phyloP scores from a whole-genome alignment of 2,113 vertebrate species.

The Nothoprocta perdicaria region DNA sequence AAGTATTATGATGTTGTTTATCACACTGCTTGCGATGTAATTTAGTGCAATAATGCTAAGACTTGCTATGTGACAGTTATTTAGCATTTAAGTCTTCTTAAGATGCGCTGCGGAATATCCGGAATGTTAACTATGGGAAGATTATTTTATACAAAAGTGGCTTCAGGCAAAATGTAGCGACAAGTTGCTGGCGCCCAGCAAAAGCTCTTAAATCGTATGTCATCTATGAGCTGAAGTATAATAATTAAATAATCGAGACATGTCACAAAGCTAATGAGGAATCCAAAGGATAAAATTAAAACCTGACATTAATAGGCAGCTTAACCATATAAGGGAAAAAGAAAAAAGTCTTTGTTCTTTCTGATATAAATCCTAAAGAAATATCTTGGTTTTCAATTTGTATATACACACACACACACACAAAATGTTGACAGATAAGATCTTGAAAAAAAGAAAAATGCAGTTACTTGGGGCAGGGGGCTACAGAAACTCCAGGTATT shows the following conservation, averaged over 20 bases:
- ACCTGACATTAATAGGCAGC: conserved; percentile 50
- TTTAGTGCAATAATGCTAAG: conserved; percentile 61
- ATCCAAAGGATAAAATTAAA: conserved; percentile 61
- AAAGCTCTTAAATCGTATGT: conserved; percentile 62
- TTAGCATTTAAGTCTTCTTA: conserved; percentile 68
- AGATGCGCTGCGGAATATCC: conserved; percentile 51
- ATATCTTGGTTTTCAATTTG: background rate
- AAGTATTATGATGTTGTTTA: conserved; percentile 72
- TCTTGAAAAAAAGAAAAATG: background rate
- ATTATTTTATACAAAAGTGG: conserved; percentile 69
- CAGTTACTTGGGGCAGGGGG: background rate
- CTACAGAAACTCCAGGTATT: background rate
- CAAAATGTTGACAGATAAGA: conserved; percentile 4
- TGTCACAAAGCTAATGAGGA: conserved; percentile 61
- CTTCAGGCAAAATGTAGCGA: conserved; percentile 58
- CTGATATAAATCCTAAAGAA: background rate
- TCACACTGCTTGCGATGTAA: conserved; percentile 60
- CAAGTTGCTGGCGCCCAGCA: conserved; percentile 49
- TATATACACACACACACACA: background rate
- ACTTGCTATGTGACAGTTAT: conserved; percentile 69
- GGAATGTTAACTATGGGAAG: conserved; percentile 64
- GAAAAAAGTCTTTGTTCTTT: conserved; percentile 10
- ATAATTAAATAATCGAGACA: conserved; percentile 67
- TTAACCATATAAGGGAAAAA: background rate
- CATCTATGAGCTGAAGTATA: conserved; percentile 55